Evolutionary conservation across 2,797 vertebrate genomes (phyloP).

Genomic region (Gallirallus australis): DNA sequence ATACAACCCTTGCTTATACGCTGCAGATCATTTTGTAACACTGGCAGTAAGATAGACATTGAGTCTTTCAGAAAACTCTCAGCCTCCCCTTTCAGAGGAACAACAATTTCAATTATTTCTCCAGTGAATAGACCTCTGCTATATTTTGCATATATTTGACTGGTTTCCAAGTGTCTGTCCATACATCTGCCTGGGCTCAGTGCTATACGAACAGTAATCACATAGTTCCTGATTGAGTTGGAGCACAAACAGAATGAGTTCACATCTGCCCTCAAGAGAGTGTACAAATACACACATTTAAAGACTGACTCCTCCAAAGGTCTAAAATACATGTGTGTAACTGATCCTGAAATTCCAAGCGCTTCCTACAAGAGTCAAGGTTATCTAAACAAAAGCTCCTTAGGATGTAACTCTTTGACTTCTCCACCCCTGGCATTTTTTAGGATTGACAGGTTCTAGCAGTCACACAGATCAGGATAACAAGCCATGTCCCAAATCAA

Average conservation of each 20-base stretch:
- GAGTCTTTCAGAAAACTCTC: neutral
- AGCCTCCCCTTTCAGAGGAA: neutral
- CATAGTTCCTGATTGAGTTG: neutral
- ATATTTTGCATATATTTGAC: neutral
- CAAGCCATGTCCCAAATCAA: neutral
- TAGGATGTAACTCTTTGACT: slow-evolving; percentile 17
- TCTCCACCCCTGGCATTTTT: neutral
- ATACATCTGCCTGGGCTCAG: neutral
- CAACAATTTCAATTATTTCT: neutral
- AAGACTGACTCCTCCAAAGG: neutral
- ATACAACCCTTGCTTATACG: neutral
- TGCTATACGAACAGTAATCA: neutral
- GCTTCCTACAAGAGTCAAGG: neutral
- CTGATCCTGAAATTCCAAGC: slow-evolving; percentile 4
- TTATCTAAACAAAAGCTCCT: slow-evolving; percentile 19
- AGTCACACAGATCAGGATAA: neutral
- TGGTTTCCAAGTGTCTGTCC: neutral
- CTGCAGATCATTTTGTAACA: neutral
- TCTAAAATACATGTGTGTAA: neutral
- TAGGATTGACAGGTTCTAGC: neutral
- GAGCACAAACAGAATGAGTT: neutral
- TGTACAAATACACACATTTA: neutral
- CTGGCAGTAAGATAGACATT: neutral
- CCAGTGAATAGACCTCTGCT: neutral
- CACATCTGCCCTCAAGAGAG: neutral